phyloP scores from a whole-genome alignment of 2,113 vertebrate genomes.

The Pampusana beccarii region DNA sequence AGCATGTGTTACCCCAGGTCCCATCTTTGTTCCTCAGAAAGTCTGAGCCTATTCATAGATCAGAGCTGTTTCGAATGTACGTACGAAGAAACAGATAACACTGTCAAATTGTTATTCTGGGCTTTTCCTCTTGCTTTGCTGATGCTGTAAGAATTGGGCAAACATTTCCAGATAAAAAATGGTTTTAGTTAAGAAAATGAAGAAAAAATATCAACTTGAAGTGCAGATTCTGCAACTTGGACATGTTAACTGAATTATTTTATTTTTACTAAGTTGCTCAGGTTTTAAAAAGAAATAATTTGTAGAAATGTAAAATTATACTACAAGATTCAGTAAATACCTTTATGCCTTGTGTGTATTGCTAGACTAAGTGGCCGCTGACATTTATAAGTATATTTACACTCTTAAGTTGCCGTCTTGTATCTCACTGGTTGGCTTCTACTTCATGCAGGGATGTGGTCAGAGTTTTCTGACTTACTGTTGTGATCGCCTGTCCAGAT shows the following conservation, averaged over 20 bases:
- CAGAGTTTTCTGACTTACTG: background rate
- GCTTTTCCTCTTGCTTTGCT: background rate
- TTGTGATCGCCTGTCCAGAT: background rate
- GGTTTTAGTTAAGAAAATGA: background rate
- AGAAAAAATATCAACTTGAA: background rate
- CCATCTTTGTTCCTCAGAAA: background rate
- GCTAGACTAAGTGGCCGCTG: background rate
- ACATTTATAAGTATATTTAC: background rate
- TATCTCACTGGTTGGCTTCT: background rate
- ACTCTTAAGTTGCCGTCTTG: background rate
- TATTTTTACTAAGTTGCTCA: background rate
- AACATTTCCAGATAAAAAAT: background rate
- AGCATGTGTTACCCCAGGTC: background rate
- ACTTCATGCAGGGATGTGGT: background rate
- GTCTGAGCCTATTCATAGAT: background rate
- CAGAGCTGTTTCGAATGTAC: conserved; percentile 7
- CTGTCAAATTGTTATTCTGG: background rate
- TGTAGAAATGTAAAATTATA: background rate
- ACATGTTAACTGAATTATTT: background rate
- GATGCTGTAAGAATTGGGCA: background rate
- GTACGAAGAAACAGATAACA: background rate
- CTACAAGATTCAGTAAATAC: background rate
- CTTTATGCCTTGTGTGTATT: background rate
- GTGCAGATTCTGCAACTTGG: background rate
- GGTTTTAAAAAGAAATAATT: background rate